These are phyloP conservation scores for Pelodytes ibericus DNA, from an alignment of 2,797 vertebrate genomes.

Conservation along the genomic window DNA sequence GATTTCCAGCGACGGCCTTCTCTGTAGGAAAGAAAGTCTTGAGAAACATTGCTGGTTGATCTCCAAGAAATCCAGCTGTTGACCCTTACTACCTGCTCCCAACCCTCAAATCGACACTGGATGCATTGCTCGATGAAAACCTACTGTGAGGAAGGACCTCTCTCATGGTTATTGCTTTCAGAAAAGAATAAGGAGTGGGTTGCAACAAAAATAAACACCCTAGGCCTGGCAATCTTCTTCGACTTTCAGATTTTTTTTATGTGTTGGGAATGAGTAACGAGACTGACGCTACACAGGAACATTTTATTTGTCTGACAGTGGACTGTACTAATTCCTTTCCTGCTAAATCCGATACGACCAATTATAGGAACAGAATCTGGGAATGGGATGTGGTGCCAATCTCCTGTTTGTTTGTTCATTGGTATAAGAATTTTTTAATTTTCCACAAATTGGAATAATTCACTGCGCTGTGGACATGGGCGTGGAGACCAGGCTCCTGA, in stretches of 20 bases:
- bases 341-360: not conserved
- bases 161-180: slow-evolving; percentile 4
- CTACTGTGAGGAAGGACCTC: slow-evolving; percentile 16
- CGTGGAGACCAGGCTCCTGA: too few species aligned
- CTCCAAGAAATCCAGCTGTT: slow-evolving; percentile 39
- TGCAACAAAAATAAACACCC: slow-evolving; percentile 44
- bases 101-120: slow-evolving; percentile 3
- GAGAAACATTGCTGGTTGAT: slow-evolving; percentile 8
- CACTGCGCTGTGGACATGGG: too few species aligned
- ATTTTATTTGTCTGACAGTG: not conserved
- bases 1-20: slow-evolving; percentile 28
- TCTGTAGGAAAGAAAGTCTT: not conserved
- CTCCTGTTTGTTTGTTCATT: not conserved
- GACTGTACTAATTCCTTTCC: not conserved
- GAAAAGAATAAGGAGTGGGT: slow-evolving; percentile 16
- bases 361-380: not conserved
- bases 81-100: slow-evolving; percentile 41
- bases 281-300: not conserved
- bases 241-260: slow-evolving; percentile 12
- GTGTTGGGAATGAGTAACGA: slow-evolving; percentile 17
- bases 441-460: too few species aligned
- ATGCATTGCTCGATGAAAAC: not conserved
- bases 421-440: too few species aligned
- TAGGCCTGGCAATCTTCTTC: slow-evolving; percentile 13
- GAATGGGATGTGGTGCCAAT: not conserved